These are phyloP conservation scores for Emesis russula DNA, from an alignment of 2,888 invertebrate species.

Conservation along the genomic window DNA sequence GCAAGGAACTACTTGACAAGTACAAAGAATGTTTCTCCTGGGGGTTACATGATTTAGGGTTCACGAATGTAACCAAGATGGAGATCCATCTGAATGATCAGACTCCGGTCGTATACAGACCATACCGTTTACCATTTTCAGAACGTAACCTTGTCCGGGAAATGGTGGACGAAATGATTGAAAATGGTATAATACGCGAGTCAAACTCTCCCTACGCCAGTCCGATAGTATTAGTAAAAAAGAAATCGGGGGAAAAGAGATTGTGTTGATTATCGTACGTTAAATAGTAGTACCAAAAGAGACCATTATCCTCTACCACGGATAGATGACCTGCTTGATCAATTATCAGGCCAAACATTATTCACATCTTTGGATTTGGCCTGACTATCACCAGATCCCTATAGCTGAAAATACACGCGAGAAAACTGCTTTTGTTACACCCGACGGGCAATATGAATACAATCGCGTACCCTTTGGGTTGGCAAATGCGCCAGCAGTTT, in stretches of 20 bases:
- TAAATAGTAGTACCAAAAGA: neutral
- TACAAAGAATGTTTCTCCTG: neutral
- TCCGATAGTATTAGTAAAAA: constrained; percentile 76
- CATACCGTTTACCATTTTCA: constrained; percentile 22
- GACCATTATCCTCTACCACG: constrained; percentile 24
- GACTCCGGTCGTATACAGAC: constrained; percentile 29
- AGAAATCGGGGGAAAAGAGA: constrained; percentile 56
- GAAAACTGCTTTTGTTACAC: no score
- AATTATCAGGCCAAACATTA: constrained; percentile 60
- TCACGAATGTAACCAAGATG: neutral
- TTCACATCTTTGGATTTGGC: constrained; percentile 82
- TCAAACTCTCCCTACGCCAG: constrained; percentile 77
- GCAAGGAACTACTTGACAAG: neutral
- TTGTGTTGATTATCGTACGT: constrained; percentile 17
- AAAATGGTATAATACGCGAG: constrained; percentile 55
- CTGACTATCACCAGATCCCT: constrained; percentile 68
- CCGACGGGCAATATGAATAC: constrained; percentile 75
- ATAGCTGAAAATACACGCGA: constrained; percentile 56
- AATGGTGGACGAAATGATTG: constrained; percentile 49
- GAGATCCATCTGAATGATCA: constrained; percentile 12
- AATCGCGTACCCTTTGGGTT: constrained; percentile 75
- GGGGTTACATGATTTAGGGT: neutral
- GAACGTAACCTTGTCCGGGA: constrained; percentile 18
- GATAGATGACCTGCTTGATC: constrained; percentile 37
- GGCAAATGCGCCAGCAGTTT: constrained; percentile 69